phyloP scores from a whole-genome alignment of 2,797 vertebrate species.

The Rhadinocentrus ornatus region DNA sequence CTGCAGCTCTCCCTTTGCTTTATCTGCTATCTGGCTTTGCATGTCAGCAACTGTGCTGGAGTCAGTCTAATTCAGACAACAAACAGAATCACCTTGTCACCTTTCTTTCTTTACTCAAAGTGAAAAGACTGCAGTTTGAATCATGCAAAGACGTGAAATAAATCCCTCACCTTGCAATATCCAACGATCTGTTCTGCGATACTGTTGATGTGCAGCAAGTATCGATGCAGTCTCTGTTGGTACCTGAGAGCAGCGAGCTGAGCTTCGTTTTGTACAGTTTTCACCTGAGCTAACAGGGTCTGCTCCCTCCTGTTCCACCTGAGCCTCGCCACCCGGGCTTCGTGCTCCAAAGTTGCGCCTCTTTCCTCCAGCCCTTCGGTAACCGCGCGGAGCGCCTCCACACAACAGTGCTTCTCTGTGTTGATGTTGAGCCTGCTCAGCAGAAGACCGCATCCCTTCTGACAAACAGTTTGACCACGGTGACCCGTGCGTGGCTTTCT shows the following conservation, averaged over 20 bases:
- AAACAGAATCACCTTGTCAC: neutral
- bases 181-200: conserved; percentile 72
- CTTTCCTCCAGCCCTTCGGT: conserved; percentile 59
- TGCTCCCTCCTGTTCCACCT: conserved; percentile 77
- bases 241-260: conserved; percentile 75
- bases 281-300: conserved; percentile 74
- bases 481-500: conserved; percentile 13
- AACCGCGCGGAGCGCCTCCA: conserved; percentile 66
- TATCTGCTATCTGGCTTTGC: conserved; percentile 79
- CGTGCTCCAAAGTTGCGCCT: conserved; percentile 54
- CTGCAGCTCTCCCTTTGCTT: conserved; percentile 70
- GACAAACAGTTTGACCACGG: conserved; percentile 50
- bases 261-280: conserved; percentile 76
- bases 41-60: conserved; percentile 67
- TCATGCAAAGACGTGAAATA: neutral
- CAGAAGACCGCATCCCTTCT: conserved; percentile 67
- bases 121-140: neutral
- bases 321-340: conserved; percentile 62
- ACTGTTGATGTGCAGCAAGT: conserved; percentile 77
- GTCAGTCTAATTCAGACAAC: conserved; percentile 51
- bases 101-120: neutral
- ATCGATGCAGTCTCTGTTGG: conserved; percentile 78
- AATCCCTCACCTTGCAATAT: conserved; percentile 72
- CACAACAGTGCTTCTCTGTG: conserved; percentile 57
- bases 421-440: conserved; percentile 28